Percentiles rank a stretch among this genome's conserved stretches.
Conservation (phyloP, 2,113 vertebrate species). For the Sigmodon hispidus region DNA sequence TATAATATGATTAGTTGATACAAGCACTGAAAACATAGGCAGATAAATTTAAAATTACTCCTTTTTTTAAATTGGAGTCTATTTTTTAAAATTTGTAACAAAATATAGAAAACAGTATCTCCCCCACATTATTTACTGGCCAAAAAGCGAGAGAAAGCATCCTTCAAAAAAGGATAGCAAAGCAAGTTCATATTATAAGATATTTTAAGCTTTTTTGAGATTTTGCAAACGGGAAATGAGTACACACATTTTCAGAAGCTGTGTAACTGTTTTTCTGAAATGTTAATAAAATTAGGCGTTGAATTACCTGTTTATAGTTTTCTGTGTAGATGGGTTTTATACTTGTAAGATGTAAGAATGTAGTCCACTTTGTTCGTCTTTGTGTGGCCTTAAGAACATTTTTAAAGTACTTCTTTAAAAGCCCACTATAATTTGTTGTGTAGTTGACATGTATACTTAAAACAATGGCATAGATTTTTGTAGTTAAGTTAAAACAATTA, state of each 20-base stretch:
- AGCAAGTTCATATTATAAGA: conserved; percentile 36
- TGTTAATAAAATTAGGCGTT: neutral
- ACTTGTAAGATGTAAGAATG: conserved; percentile 46
- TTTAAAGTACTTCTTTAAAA: conserved; percentile 33
- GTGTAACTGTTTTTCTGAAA: conserved; percentile 59
- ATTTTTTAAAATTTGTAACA: conserved; percentile 11
- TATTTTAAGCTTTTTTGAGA: conserved; percentile 61
- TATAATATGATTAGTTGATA: neutral
- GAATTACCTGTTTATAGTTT: conserved; percentile 30
- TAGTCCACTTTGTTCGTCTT: conserved; percentile 21
- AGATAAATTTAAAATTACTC: neutral
- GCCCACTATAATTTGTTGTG: neutral
- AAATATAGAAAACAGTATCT: conserved; percentile 31
- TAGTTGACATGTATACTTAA: conserved; percentile 53
- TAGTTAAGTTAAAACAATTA: conserved; percentile 14
- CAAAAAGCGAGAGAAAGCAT: neutral
- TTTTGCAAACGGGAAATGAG: conserved; percentile 66
- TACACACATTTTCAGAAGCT: neutral
- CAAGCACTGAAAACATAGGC: neutral
- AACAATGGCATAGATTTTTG: conserved; percentile 11
- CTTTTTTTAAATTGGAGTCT: neutral
- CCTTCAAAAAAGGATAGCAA: neutral
- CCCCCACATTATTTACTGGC: neutral
- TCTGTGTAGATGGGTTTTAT: conserved; percentile 17
- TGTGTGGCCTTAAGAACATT: conserved; percentile 27